Percentiles rank a stretch among this genome's conserved stretches.
phyloP scores from a whole-genome alignment of 2,113 vertebrate genomes.

The Hydrolagus affinis region DNA sequence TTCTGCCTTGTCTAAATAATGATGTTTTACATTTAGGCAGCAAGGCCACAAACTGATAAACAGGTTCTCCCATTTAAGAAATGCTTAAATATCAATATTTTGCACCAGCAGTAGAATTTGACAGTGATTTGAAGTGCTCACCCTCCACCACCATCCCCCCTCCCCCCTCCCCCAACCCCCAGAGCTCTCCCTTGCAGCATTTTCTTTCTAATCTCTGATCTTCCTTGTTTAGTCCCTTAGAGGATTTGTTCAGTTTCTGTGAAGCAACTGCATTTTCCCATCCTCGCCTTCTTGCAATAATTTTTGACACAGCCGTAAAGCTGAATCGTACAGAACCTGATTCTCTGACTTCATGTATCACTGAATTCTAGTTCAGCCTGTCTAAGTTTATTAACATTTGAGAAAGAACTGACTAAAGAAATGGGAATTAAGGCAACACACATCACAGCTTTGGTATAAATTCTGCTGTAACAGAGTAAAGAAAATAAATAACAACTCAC shows the following conservation, averaged over 20 bases:
- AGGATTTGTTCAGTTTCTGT: background rate
- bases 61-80: background rate
- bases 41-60: background rate
- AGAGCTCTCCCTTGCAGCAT: too few relatives aligned
- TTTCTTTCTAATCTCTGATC: background rate
- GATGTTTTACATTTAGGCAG: background rate
- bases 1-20: constrained; percentile 21
- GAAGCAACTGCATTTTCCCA: background rate
- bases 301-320: background rate
- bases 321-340: constrained; percentile 1
- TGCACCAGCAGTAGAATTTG: background rate
- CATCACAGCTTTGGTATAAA: background rate
- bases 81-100: background rate
- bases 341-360: constrained; percentile 10
- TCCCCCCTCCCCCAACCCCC: too few relatives aligned
- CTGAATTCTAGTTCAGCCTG: background rate
- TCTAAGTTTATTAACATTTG: background rate
- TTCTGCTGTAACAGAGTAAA: background rate
- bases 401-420: background rate
- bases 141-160: too few relatives aligned
- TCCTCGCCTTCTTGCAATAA: background rate
- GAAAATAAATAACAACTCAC: too few relatives aligned
- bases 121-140: background rate
- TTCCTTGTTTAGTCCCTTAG: background rate
- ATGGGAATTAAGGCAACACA: background rate